Conservation (phyloP, 1,140 invertebrate species). For the Cydia strobilella region DNA sequence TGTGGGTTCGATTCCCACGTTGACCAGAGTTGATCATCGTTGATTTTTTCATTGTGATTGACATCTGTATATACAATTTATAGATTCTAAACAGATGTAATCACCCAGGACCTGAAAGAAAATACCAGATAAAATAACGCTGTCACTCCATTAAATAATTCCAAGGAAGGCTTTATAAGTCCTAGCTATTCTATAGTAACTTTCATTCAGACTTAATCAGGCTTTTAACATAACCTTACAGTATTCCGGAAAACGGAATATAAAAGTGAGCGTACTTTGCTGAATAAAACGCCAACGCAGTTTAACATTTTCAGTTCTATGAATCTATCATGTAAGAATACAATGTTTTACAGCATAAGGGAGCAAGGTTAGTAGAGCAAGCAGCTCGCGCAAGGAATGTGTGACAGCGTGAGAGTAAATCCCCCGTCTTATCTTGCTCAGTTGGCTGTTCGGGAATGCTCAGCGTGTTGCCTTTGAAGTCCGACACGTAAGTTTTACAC, state of each 20-base stretch:
- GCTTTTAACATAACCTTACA: neutral
- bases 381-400: neutral
- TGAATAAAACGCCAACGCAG: neutral
- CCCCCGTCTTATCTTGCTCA: neutral
- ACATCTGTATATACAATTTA: no score
- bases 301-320: neutral
- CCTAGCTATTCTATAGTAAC: neutral
- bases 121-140: no score
- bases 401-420: neutral
- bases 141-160: no score
- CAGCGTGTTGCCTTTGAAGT: conserved; percentile 6
- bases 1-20: no score
- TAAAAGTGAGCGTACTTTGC: neutral
- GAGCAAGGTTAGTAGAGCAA: neutral
- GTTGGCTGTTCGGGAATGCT: neutral
- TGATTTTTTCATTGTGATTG: no score
- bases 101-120: no score
- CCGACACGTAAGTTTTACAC: neutral
- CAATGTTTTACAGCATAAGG: neutral
- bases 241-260: neutral
- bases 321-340: neutral
- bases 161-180: no score
- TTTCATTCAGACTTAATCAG: conserved; percentile 10
- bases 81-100: no score
- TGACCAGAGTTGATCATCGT: no score